These are phyloP conservation scores for Dromiciops gliroides DNA, from an alignment of 2,113 vertebrate species.

Conservation along the genomic window DNA sequence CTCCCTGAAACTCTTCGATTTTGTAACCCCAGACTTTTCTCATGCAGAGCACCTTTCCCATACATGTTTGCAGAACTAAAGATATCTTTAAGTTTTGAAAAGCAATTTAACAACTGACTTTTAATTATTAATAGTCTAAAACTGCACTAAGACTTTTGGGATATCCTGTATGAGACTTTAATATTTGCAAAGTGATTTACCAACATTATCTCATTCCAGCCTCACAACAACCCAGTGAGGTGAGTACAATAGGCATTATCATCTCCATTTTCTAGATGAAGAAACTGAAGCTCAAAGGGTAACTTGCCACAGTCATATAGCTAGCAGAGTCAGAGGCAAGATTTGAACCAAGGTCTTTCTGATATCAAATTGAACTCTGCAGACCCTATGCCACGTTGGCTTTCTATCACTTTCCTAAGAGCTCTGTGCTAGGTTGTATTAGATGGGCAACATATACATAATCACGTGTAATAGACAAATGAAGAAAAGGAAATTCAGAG, in stretches of 20 bases:
- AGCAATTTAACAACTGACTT: neutral
- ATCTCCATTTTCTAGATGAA: neutral
- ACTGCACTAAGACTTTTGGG: neutral
- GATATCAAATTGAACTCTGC: neutral
- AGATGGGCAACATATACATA: neutral
- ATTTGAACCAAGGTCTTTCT: neutral
- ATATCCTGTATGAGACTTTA: neutral
- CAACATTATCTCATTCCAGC: neutral
- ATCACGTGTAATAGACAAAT: neutral
- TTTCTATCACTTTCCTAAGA: neutral
- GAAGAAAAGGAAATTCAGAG: neutral
- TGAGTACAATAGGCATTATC: neutral
- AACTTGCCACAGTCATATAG: neutral
- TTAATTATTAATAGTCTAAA: neutral
- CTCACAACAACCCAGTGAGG: neutral
- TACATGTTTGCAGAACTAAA: neutral
- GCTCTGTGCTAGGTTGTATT: neutral
- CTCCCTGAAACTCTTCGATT: neutral
- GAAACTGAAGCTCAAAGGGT: neutral
- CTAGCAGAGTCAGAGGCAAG: neutral
- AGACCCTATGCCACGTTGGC: neutral
- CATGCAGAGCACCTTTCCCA: neutral
- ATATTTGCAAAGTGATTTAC: neutral
- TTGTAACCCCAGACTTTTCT: neutral
- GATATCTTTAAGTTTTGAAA: neutral